A percentile compares a stretch with the other conserved stretches of the same genome.
Conservation (phyloP, 1,140 invertebrate genomes). For the Mycetomoellerius zeteki region DNA sequence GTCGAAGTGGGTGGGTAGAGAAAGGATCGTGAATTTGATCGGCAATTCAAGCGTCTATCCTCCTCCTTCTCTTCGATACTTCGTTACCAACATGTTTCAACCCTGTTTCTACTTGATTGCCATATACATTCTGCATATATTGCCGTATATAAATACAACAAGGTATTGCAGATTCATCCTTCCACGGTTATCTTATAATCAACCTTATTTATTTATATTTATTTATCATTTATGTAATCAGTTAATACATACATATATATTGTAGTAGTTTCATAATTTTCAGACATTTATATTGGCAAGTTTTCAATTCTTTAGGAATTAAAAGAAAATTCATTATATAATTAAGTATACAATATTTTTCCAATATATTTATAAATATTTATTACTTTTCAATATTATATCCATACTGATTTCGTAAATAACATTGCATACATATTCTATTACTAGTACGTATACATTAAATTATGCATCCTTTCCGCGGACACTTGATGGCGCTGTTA, state of each 20-base stretch:
- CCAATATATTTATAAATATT: no score
- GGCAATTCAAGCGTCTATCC: conserved; percentile 78
- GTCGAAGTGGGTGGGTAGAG: conserved; percentile 83
- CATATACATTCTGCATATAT: neutral
- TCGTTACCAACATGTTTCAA: conserved; percentile 59
- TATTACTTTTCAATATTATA: neutral
- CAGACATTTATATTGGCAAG: neutral
- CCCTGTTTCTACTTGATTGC: conserved; percentile 41
- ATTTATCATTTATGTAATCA: neutral
- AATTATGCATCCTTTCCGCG: conserved; percentile 17
- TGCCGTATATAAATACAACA: neutral
- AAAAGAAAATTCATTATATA: neutral
- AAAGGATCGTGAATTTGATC: conserved; percentile 85
- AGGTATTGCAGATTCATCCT: neutral
- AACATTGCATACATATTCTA: neutral
- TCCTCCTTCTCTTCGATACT: conserved; percentile 35
- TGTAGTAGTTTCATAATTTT: neutral
- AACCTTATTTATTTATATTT: neutral
- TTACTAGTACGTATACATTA: conserved; percentile 20
- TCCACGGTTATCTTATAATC: neutral
- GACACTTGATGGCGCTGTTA: conserved; percentile 26
- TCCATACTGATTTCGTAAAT: neutral
- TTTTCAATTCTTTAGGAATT: neutral
- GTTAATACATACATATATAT: neutral
- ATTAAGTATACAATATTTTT: neutral